A percentile compares a stretch with the other conserved stretches of the same genome.
phyloP scores from a whole-genome alignment of 2,888 invertebrate species.

The Trachelus stipa region DNA sequence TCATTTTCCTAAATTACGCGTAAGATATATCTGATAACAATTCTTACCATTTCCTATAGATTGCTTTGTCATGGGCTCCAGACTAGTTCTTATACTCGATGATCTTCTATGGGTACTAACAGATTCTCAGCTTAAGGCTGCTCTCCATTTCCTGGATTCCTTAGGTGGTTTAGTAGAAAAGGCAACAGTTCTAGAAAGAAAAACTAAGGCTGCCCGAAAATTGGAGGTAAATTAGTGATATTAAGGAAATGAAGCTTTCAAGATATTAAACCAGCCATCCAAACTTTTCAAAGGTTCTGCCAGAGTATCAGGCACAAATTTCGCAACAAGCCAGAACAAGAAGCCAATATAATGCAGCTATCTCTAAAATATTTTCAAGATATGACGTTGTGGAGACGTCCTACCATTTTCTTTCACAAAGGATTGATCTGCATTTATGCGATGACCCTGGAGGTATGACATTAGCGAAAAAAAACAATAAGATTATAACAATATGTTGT shows the following conservation, averaged over 20 bases:
- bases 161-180: conserved; percentile 83
- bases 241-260: conserved; percentile 33
- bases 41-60: conserved; percentile 71
- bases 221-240: conserved; percentile 71
- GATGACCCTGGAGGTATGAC: conserved; percentile 88
- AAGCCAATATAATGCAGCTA: conserved; percentile 61
- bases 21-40: not conserved
- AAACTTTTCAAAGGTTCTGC: conserved; percentile 69
- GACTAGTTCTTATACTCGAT: conserved; percentile 92
- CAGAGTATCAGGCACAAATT: conserved; percentile 80
- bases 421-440: conserved; percentile 95
- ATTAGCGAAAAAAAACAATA: not conserved
- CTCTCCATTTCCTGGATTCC: conserved; percentile 89
- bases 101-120: conserved; percentile 97
- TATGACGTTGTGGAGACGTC: conserved; percentile 98
- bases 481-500: not conserved
- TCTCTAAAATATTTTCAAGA: conserved; percentile 79
- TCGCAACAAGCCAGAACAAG: conserved; percentile 71
- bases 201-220: conserved; percentile 87
- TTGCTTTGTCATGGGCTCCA: conserved; percentile 92
- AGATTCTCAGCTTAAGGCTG: conserved; percentile 94
- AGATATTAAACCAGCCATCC: not conserved
- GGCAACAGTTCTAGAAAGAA: conserved; percentile 82
- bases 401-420: conserved; percentile 92
- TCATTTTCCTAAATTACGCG: not conserved